These are phyloP conservation scores for Platysteira castanea DNA, from an alignment of 2,113 vertebrate species.

Conservation along the genomic window DNA sequence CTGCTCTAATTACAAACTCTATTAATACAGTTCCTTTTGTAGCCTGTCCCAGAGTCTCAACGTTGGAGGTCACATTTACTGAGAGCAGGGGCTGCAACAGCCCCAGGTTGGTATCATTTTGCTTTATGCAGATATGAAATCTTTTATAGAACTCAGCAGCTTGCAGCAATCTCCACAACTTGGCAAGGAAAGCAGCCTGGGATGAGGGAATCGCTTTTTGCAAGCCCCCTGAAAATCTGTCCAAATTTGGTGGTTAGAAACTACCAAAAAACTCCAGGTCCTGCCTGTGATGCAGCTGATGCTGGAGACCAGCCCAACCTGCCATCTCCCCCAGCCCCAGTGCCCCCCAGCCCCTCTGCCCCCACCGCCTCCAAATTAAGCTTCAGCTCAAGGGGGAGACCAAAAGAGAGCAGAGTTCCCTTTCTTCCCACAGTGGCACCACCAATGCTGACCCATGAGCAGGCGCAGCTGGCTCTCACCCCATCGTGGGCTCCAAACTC, in stretches of 20 bases:
- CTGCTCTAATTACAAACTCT: not conserved
- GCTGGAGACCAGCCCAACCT: not conserved
- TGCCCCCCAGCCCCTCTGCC: not conserved
- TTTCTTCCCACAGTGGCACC: not conserved
- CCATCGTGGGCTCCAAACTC: fast-evolving
- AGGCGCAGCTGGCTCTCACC: fast-evolving
- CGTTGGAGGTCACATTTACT: not conserved
- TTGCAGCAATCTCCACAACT: not conserved
- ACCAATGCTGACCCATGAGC: fast-evolving
- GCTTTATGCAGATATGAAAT: not conserved
- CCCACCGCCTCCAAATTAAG: fast-evolving
- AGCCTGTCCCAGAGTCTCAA: not conserved
- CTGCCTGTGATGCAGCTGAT: not conserved
- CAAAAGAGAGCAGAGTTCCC: not conserved
- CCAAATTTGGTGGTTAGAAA: conserved; percentile 5
- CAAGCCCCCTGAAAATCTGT: conserved; percentile 40
- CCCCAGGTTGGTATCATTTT: not conserved
- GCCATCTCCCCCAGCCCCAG: not conserved
- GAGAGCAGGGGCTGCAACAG: not conserved
- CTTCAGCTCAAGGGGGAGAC: not conserved
- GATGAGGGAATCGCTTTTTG: not conserved
- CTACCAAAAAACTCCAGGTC: not conserved
- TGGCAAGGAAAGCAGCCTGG: not conserved
- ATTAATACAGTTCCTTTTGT: not conserved
- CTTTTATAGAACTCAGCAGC: not conserved